Percentiles rank a stretch among this genome's conserved stretches.
Conservation (phyloP, 2,797 vertebrate species). For the Calcarius lapponicus region DNA sequence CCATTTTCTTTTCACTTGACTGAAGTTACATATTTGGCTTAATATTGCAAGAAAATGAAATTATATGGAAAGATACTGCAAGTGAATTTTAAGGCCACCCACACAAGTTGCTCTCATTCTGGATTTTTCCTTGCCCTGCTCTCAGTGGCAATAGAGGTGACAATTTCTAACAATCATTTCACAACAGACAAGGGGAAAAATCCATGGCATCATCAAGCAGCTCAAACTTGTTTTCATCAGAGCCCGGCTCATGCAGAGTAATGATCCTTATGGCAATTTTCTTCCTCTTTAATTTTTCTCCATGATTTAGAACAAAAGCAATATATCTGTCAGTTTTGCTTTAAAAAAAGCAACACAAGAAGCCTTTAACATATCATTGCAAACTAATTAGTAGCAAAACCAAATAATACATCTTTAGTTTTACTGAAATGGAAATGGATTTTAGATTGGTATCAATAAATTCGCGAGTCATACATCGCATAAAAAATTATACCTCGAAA, state of each 20-base stretch:
- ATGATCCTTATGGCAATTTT: not conserved
- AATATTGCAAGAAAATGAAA: constrained; percentile 5
- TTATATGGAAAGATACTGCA: not conserved
- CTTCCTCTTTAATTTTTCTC: not conserved
- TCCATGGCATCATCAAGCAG: not conserved
- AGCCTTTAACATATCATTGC: not conserved
- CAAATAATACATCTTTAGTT: not conserved
- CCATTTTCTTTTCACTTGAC: not conserved
- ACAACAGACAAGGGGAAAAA: not conserved
- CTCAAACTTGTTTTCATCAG: not conserved
- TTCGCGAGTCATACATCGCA: not conserved
- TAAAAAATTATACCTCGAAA: not conserved
- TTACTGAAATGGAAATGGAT: not conserved
- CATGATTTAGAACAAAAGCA: not conserved
- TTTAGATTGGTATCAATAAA: not conserved
- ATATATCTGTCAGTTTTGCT: not conserved
- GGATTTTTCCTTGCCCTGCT: not conserved
- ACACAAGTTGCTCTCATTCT: not conserved
- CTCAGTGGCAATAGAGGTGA: not conserved
- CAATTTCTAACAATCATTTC: not conserved
- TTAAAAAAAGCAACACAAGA: not conserved
- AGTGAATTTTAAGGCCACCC: constrained; percentile 27
- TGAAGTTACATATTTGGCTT: not conserved
- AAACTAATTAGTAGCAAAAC: not conserved
- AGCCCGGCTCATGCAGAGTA: not conserved